Conservation (phyloP, 2,797 vertebrate species). For the Glossophaga mutica region DNA sequence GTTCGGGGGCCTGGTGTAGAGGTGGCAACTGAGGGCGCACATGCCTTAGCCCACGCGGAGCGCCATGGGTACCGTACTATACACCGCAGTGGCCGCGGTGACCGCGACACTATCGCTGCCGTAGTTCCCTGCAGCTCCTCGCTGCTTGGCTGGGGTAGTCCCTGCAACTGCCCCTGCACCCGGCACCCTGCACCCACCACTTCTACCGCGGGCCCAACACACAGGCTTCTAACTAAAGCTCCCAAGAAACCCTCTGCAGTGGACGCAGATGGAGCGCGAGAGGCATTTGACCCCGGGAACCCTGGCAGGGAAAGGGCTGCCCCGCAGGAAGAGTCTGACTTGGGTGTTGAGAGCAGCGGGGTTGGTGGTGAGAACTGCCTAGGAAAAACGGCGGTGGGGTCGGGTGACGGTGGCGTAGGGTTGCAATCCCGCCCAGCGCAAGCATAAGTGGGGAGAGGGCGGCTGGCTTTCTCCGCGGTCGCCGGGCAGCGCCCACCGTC, state of each 20-base stretch:
- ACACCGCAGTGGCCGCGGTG: conserved; percentile 10
- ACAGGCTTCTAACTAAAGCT: background rate
- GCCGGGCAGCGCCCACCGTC: conserved; percentile 40
- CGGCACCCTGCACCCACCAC: background rate
- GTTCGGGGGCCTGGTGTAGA: background rate
- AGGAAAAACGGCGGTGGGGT: background rate
- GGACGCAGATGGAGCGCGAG: background rate
- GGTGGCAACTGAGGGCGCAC: background rate
- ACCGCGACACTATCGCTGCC: background rate
- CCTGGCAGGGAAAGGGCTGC: background rate
- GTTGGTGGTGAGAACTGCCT: background rate
- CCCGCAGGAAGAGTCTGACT: background rate
- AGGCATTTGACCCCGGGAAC: background rate
- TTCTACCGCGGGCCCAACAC: background rate
- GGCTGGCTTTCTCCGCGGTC: background rate
- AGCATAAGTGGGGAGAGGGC: background rate
- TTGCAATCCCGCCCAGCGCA: background rate
- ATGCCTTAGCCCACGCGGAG: background rate
- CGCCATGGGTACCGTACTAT: background rate
- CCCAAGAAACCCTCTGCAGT: background rate
- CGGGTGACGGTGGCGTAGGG: background rate
- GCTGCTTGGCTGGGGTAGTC: background rate
- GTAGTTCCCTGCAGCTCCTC: background rate
- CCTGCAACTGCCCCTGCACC: background rate
- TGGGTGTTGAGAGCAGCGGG: background rate